These are phyloP conservation scores for Papilio protenor DNA, from an alignment of 2,888 invertebrate genomes.

Conservation along the genomic window DNA sequence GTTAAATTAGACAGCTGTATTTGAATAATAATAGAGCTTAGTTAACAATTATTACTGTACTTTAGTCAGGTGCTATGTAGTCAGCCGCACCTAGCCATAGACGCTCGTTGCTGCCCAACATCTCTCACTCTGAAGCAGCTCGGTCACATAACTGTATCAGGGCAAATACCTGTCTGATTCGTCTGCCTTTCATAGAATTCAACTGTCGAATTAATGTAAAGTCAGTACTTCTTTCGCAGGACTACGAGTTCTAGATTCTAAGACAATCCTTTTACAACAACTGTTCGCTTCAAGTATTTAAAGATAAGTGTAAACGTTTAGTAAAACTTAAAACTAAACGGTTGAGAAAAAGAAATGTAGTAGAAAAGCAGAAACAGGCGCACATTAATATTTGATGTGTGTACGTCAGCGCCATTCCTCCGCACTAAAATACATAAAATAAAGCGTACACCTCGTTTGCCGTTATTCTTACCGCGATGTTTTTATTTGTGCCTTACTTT, in stretches of 20 bases:
- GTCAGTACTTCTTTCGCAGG: neutral
- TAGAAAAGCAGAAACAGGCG: neutral
- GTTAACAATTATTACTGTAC: too few species aligned
- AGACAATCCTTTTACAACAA: neutral
- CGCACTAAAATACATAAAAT: slow-evolving; percentile 30
- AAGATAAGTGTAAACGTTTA: neutral
- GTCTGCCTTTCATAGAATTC: neutral
- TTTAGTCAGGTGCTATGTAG: too few species aligned
- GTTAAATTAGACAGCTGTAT: too few species aligned
- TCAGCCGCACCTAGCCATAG: neutral
- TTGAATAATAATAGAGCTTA: too few species aligned
- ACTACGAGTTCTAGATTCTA: neutral
- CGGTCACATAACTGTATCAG: neutral
- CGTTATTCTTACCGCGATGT: slow-evolving; percentile 26
- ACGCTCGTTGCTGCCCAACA: neutral
- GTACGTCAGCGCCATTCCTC: slow-evolving; percentile 18
- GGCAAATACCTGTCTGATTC: neutral
- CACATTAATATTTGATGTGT: slow-evolving; percentile 31
- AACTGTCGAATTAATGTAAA: neutral
- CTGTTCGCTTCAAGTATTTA: neutral
- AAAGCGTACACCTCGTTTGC: slow-evolving; percentile 30
- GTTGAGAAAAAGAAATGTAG: neutral
- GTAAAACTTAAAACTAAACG: slow-evolving; percentile 4
- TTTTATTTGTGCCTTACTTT: slow-evolving; percentile 3
- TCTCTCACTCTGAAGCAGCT: neutral